phyloP scores from a whole-genome alignment of 2,888 invertebrate species.

The Tetheella fluctuosa region DNA sequence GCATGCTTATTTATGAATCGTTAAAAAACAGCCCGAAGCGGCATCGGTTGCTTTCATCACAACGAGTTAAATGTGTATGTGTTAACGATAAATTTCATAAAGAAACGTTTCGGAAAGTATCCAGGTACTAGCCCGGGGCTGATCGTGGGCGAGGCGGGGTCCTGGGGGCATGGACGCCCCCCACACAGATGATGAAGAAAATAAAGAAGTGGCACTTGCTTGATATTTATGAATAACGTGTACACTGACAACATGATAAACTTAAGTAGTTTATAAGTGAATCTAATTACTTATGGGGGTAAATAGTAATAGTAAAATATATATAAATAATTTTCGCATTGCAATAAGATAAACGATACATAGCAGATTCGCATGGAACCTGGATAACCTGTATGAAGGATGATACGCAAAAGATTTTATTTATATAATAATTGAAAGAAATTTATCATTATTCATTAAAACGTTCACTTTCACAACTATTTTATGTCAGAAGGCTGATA shows the following conservation, averaged over 20 bases:
- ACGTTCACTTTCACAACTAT: too few relatives aligned
- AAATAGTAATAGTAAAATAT: too few relatives aligned
- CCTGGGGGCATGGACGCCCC: constrained; percentile 25
- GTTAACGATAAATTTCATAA: constrained; percentile 54
- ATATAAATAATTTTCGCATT: too few relatives aligned
- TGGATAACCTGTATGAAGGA: too few relatives aligned
- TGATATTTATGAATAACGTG: neutral
- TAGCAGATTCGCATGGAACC: too few relatives aligned
- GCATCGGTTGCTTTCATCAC: constrained; percentile 49
- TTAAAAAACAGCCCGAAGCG: constrained; percentile 32
- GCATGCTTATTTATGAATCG: neutral
- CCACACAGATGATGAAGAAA: neutral
- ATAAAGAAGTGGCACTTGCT: neutral
- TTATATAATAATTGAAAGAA: too few relatives aligned
- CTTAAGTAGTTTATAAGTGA: neutral
- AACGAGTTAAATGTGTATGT: constrained; percentile 38
- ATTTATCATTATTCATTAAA: too few relatives aligned
- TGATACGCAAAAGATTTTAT: too few relatives aligned
- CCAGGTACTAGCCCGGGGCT: constrained; percentile 51
- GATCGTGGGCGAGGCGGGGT: constrained; percentile 41
- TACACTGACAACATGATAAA: too few relatives aligned
- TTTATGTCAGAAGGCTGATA: too few relatives aligned
- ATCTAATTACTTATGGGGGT: too few relatives aligned
- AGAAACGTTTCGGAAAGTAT: constrained; percentile 45
- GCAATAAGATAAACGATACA: too few relatives aligned